These are phyloP conservation scores for Archocentrus centrarchus DNA, from an alignment of 2,113 vertebrate species.

Conservation along the genomic window DNA sequence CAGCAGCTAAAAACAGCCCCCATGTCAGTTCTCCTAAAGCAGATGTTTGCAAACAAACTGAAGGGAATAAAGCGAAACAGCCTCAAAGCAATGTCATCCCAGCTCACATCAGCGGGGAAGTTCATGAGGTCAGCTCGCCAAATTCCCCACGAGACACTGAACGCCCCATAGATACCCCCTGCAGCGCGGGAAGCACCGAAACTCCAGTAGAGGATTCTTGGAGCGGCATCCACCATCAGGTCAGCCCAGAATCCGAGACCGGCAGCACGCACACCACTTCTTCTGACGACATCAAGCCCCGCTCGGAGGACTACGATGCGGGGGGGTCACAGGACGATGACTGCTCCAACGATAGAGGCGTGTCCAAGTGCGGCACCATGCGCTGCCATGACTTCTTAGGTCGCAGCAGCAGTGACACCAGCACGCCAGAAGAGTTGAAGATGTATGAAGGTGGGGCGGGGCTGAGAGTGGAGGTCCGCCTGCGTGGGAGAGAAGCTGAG, in stretches of 20 bases:
- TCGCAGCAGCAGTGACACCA: slow-evolving; percentile 97
- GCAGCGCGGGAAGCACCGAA: slow-evolving; percentile 82
- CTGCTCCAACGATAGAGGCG: slow-evolving; percentile 90
- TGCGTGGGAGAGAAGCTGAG: slow-evolving; percentile 87
- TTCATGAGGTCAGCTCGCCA: slow-evolving; percentile 12
- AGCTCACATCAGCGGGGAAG: slow-evolving; percentile 27
- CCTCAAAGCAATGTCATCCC: slow-evolving; percentile 5
- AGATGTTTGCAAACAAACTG: slow-evolving; percentile 15
- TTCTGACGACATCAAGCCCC: slow-evolving; percentile 97
- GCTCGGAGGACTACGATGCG: slow-evolving; percentile 97
- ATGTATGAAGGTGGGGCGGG: slow-evolving; percentile 87
- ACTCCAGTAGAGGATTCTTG: slow-evolving; percentile 85
- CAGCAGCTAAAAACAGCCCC: slow-evolving; percentile 10
- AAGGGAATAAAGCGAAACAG: slow-evolving; percentile 17
- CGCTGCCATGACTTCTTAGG: slow-evolving; percentile 95
- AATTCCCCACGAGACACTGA: slow-evolving; percentile 81
- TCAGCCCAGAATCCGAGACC: slow-evolving; percentile 93
- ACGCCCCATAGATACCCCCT: slow-evolving; percentile 75
- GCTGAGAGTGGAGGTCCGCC: slow-evolving; percentile 90
- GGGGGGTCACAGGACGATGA: slow-evolving; percentile 98
- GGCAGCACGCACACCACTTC: slow-evolving; percentile 92
- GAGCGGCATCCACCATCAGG: slow-evolving; percentile 84
- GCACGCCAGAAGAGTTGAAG: slow-evolving; percentile 97
- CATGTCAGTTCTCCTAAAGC: slow-evolving; percentile 7
- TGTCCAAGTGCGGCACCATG: slow-evolving; percentile 96